Evolutionary conservation across 2,888 invertebrate species (phyloP).

Genomic region (Clostera curtula): DNA sequence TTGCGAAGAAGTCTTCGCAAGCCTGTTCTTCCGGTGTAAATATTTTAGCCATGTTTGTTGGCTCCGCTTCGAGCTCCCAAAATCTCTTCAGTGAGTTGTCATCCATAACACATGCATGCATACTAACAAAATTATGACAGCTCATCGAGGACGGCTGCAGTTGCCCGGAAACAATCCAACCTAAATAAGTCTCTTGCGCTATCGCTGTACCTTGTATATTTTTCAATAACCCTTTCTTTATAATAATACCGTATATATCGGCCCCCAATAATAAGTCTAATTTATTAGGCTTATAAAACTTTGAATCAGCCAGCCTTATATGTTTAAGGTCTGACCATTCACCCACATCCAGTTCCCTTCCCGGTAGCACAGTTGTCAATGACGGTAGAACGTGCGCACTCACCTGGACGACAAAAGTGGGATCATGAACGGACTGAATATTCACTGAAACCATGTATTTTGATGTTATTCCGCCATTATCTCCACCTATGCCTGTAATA

Average conservation of each 20-base stretch:
- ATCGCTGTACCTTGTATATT: constrained; percentile 5
- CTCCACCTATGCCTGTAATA: not conserved
- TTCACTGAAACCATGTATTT: not conserved
- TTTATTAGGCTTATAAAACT: constrained; percentile 6
- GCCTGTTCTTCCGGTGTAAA: constrained; percentile 14
- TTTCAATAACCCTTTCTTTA: constrained; percentile 10
- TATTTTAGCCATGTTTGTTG: constrained; percentile 1
- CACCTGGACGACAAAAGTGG: not conserved
- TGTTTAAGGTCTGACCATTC: not conserved
- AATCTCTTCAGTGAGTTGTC: constrained; percentile 13
- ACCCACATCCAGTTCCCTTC: not conserved
- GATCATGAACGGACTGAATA: constrained; percentile 1
- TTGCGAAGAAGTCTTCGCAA: constrained; percentile 11
- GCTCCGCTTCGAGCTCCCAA: constrained; percentile 20
- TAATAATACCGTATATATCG: constrained; percentile 6
- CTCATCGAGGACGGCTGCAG: not conserved
- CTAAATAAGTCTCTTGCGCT: constrained; percentile 13
- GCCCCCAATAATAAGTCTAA: constrained; percentile 11
- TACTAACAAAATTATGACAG: constrained; percentile 3
- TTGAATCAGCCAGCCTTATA: constrained; percentile 7
- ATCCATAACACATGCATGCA: constrained; percentile 6
- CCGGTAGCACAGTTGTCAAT: not conserved
- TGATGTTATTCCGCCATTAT: not conserved
- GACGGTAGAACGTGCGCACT: constrained; percentile 1
- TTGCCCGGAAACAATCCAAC: constrained; percentile 17